These are phyloP conservation scores for Meiosimyza decipiens DNA, from an alignment of 2,888 invertebrate species.

Conservation along the genomic window DNA sequence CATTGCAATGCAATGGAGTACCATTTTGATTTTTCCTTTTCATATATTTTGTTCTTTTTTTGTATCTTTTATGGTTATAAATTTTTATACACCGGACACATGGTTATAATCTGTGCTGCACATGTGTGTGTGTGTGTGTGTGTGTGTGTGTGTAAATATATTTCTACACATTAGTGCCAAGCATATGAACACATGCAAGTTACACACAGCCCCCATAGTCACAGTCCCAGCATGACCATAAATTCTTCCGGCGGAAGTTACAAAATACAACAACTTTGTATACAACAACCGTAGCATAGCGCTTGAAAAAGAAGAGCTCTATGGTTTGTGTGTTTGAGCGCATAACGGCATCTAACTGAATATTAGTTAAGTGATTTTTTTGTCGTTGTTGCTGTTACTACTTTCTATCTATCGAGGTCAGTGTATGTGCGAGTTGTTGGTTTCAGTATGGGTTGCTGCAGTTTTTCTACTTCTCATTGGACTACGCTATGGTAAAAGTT, in stretches of 20 bases:
- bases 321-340: too few relatives aligned
- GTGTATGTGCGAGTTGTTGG: too few relatives aligned
- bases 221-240: slow-evolving; percentile 41
- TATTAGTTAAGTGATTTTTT: slow-evolving; percentile 26
- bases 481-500: too few relatives aligned
- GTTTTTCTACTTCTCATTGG: too few relatives aligned
- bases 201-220: slow-evolving; percentile 39
- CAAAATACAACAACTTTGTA: slow-evolving; percentile 8
- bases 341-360: slow-evolving; percentile 8
- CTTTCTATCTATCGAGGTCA: too few relatives aligned
- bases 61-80: slow-evolving; percentile 54
- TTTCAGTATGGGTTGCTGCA: too few relatives aligned
- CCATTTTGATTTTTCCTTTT: neutral
- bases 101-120: slow-evolving; percentile 56
- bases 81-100: slow-evolving; percentile 58
- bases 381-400: too few relatives aligned
- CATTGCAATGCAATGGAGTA: neutral
- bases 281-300: neutral
- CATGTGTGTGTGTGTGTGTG: slow-evolving; percentile 9
- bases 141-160: neutral
- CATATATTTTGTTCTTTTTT: slow-evolving; percentile 39
- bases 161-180: slow-evolving; percentile 43
- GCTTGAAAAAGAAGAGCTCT: neutral
- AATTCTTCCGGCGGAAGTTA: slow-evolving; percentile 47
- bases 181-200: slow-evolving; percentile 52